A percentile compares a stretch with the other conserved stretches of the same genome.
Evolutionary conservation across 2,888 invertebrate species (phyloP).

Genomic region (Aethes cnicana): DNA sequence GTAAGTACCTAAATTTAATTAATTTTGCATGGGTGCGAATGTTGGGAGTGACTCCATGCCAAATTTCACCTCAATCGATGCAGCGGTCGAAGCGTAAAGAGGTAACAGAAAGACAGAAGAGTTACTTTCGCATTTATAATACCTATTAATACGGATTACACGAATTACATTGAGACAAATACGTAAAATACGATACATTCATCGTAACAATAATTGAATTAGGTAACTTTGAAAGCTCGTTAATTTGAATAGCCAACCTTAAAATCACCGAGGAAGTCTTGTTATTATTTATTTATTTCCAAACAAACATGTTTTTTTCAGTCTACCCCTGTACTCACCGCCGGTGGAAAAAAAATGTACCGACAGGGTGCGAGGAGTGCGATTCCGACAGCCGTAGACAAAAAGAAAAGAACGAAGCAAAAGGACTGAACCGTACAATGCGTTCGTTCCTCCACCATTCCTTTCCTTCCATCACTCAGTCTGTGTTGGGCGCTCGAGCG

Average conservation of each 20-base stretch:
- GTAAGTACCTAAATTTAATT: no score
- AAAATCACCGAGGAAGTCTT: constrained; percentile 9
- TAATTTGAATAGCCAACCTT: constrained; percentile 1
- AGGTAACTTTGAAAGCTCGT: background rate
- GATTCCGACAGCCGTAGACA: constrained; percentile 40
- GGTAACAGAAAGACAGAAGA: no score
- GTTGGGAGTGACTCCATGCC: no score
- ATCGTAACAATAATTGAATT: background rate
- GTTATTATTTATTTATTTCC: constrained; percentile 14
- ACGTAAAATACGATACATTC: no score
- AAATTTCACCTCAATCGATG: no score
- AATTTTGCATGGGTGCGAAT: no score
- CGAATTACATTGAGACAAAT: no score
- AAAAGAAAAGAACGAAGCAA: constrained; percentile 38
- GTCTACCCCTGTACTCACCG: constrained; percentile 39
- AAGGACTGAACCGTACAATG: constrained; percentile 27
- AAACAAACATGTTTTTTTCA: constrained; percentile 21
- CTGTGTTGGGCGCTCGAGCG: constrained; percentile 54
- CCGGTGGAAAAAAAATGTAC: constrained; percentile 37
- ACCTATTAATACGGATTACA: no score
- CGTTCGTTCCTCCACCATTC: constrained; percentile 14
- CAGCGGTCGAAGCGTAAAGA: no score
- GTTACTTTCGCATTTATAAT: no score
- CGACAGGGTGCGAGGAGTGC: constrained; percentile 30
- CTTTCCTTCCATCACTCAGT: constrained; percentile 50